Percentiles rank a stretch among this genome's conserved stretches.
These are phyloP conservation scores for Pseudomyrmex flavicornis DNA, from an alignment of 1,140 invertebrate species.

Conservation along the genomic window DNA sequence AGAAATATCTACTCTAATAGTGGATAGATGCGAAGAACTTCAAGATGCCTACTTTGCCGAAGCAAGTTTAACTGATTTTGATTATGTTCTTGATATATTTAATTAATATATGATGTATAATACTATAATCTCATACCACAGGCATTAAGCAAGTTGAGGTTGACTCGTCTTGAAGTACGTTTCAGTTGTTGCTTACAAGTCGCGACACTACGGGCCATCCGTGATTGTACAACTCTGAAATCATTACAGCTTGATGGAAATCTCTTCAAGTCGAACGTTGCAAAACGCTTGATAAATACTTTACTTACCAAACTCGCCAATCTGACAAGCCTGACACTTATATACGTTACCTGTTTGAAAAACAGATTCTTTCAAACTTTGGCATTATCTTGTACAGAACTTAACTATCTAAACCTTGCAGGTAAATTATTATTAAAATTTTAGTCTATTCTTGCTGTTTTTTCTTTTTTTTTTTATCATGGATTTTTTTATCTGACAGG, in stretches of 20 bases:
- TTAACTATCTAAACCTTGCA: conserved; percentile 62
- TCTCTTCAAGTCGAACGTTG: neutral
- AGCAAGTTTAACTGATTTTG: too few species aligned
- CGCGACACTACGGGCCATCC: conserved; percentile 64
- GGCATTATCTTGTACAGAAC: too few species aligned
- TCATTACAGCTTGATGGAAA: conserved; percentile 59
- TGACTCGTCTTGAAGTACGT: conserved; percentile 68
- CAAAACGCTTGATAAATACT: conserved; percentile 50
- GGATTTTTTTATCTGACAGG: conserved; percentile 60
- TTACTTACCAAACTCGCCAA: conserved; percentile 68
- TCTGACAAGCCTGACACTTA: conserved; percentile 62
- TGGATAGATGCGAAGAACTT: conserved; percentile 67
- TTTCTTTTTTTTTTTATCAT: neutral
- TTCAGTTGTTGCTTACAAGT: conserved; percentile 62
- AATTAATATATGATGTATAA: too few species aligned
- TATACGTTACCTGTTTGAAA: too few species aligned
- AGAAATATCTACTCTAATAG: conserved; percentile 74
- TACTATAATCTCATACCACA: conserved; percentile 27
- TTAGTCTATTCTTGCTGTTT: neutral
- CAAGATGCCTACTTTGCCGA: neutral
- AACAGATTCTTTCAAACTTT: too few species aligned
- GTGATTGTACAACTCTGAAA: conserved; percentile 63
- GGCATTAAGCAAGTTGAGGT: conserved; percentile 71
- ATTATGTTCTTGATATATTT: neutral
- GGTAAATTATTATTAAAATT: conserved; percentile 64